These are phyloP conservation scores for Morphnarchus princeps DNA, from an alignment of 2,113 vertebrate genomes.

Conservation along the genomic window DNA sequence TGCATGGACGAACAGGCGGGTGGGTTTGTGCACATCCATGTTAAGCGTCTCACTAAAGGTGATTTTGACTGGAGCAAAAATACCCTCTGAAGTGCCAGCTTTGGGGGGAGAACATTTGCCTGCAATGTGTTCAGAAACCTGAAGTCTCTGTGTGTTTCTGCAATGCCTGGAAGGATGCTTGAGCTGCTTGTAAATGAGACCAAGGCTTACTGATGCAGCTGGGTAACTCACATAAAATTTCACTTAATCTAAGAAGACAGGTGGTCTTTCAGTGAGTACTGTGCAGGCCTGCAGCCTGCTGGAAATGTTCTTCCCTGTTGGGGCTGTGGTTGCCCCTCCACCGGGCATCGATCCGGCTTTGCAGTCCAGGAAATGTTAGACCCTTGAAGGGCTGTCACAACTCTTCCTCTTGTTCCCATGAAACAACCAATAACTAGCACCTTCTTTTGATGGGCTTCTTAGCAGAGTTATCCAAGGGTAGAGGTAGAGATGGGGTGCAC, in stretches of 20 bases:
- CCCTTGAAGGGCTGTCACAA: not conserved
- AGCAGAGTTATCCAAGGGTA: not conserved
- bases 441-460: not conserved
- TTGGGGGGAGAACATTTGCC: not conserved
- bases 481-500: not conserved
- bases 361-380: not conserved
- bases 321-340: not conserved
- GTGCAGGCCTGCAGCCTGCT: not conserved
- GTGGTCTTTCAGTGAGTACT: not conserved
- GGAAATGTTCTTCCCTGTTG: not conserved
- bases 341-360: rapidly evolving
- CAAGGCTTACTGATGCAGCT: not conserved
- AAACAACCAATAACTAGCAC: not conserved
- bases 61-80: not conserved
- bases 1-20: rapidly evolving
- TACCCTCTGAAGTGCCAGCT: not conserved
- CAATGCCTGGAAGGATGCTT: not conserved
- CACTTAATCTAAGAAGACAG: not conserved
- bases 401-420: not conserved
- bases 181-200: not conserved
- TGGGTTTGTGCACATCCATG: not conserved
- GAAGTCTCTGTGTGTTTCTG: not conserved
- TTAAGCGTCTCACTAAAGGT: not conserved
- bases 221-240: not conserved
- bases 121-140: not conserved